These are phyloP conservation scores for Holothuria glaberrima DNA, from an alignment of 35 echinoderm and acorn worm genomes.

Conservation along the genomic window DNA sequence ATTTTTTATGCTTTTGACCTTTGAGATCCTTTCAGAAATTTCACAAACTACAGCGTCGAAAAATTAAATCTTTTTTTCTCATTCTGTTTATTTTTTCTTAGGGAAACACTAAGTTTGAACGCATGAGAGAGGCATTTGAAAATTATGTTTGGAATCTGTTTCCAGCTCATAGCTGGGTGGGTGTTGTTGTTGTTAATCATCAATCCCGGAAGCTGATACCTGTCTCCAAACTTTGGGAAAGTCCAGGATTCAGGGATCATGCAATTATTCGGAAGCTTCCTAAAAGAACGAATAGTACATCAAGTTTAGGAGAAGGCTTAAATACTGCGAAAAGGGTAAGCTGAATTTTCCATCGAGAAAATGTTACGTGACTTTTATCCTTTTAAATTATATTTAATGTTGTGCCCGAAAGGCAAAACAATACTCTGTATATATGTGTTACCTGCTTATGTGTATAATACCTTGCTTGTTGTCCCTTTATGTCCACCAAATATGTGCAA, in stretches of 20 bases:
- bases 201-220: neutral
- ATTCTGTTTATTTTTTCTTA: neutral
- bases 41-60: no score
- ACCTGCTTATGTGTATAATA: no score
- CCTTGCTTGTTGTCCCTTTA: no score
- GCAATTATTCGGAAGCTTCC: neutral
- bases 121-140: slow-evolving; percentile 19
- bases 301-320: neutral
- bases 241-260: neutral
- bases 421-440: no score
- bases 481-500: no score
- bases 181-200: neutral
- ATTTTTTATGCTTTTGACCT: no score
- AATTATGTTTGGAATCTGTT: slow-evolving; percentile 42
- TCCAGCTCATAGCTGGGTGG: slow-evolving; percentile 37
- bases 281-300: neutral
- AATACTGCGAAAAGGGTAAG: neutral
- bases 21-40: no score
- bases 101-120: slow-evolving; percentile 19
- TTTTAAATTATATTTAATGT: no score
- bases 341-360: no score
- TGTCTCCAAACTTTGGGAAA: slow-evolving; percentile 1
- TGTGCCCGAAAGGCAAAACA: no score
- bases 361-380: no score
- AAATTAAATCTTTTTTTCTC: neutral